A percentile compares a stretch with the other conserved stretches of the same genome.
Evolutionary conservation across 2,113 vertebrate genomes (phyloP).

Genomic region (Excalfactoria chinensis): DNA sequence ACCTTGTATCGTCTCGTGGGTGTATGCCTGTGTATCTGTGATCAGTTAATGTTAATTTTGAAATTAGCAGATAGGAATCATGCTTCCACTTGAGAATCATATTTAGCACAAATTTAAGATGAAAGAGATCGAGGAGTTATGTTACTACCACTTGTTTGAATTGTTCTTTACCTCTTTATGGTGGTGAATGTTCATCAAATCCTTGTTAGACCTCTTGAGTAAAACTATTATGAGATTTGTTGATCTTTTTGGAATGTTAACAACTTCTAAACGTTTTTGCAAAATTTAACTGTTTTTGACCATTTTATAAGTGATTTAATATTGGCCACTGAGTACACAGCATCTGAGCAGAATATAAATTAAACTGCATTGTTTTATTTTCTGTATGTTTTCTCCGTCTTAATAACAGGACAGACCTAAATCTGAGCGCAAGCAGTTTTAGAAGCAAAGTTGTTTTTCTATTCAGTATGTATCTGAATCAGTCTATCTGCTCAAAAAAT

Average conservation of each 20-base stretch:
- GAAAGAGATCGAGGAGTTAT: not conserved
- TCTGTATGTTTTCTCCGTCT: not conserved
- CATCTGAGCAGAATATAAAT: not conserved
- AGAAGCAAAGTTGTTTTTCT: not conserved
- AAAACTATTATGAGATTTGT: not conserved
- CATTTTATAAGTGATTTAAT: not conserved
- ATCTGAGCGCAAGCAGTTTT: not conserved
- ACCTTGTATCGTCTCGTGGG: not conserved
- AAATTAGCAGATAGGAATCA: not conserved
- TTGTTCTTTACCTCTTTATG: not conserved
- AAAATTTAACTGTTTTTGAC: not conserved
- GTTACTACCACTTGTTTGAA: not conserved
- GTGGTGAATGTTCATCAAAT: not conserved
- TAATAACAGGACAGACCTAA: not conserved
- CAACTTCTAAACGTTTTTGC: not conserved
- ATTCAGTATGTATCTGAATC: not conserved
- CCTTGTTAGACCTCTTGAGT: not conserved
- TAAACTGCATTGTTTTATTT: not conserved
- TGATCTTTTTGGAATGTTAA: not conserved
- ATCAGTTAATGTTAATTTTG: not conserved
- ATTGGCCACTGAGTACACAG: not conserved
- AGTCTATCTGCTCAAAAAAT: not conserved
- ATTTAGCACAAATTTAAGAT: not conserved
- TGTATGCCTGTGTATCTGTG: not conserved
- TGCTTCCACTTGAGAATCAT: not conserved